A percentile compares a stretch with the other conserved stretches of the same genome.
phyloP scores from a whole-genome alignment of 2,113 vertebrate genomes.

The Odontophorus gujanensis region DNA sequence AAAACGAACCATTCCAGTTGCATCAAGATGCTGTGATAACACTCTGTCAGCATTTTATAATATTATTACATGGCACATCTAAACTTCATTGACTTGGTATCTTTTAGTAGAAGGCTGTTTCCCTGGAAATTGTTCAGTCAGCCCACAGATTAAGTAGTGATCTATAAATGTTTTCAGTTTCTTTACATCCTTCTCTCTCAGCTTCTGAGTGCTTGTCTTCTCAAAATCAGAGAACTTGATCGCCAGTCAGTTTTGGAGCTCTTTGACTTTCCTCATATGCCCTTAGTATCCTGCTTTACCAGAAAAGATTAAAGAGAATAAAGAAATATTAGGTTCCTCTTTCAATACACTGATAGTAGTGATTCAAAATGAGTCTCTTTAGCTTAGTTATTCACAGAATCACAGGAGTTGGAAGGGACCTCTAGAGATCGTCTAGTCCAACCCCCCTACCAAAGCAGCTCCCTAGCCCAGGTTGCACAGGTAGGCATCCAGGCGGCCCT shows the following conservation, averaged over 20 bases:
- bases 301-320: background rate
- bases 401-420: too few relatives aligned
- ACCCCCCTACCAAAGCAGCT: too few relatives aligned
- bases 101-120: background rate
- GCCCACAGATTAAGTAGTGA: background rate
- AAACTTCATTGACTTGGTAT: constrained; percentile 3
- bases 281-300: background rate
- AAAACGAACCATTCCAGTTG: background rate
- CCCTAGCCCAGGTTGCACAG: too few relatives aligned
- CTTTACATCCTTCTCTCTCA: background rate
- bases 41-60: constrained; percentile 14
- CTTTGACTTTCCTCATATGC: background rate
- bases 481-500: too few relatives aligned
- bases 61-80: background rate
- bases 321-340: background rate
- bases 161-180: background rate
- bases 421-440: too few relatives aligned
- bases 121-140: constrained; percentile 15
- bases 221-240: background rate
- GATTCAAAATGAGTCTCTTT: background rate
- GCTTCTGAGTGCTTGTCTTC: background rate
- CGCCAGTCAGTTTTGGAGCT: background rate
- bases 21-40: background rate
- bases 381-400: background rate
- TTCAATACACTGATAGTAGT: background rate